phyloP scores from a whole-genome alignment of 1,140 invertebrate species.

The Papilio polytes region DNA sequence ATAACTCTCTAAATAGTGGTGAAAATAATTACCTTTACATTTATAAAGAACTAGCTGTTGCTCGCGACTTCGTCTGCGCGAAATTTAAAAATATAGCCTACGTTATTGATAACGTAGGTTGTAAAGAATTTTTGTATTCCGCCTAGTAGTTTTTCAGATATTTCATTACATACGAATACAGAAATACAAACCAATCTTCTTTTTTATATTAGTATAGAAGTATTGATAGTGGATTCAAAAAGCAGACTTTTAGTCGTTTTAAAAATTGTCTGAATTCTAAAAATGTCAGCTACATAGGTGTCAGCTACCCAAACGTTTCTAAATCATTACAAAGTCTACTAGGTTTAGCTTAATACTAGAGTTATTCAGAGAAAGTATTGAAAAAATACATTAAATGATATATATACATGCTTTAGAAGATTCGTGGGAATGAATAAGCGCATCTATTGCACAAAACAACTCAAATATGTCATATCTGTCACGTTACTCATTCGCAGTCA shows the following conservation, averaged over 20 bases:
- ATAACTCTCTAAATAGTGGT: not conserved
- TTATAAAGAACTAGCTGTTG: not conserved
- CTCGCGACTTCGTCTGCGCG: no score
- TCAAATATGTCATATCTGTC: conserved; percentile 60
- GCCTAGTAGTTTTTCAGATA: no score
- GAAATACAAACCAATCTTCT: no score
- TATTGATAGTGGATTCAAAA: not conserved
- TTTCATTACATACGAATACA: no score
- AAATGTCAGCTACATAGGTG: no score
- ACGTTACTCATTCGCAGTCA: conserved; percentile 50
- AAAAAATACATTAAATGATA: not conserved
- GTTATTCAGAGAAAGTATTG: not conserved
- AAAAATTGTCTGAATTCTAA: no score
- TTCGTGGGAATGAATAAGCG: not conserved
- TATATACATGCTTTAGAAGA: not conserved
- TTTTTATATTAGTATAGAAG: not conserved
- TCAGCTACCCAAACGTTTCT: no score
- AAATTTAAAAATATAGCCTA: no score
- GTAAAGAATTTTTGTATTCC: no score
- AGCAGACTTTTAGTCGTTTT: not conserved
- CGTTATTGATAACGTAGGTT: no score
- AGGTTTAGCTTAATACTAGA: not conserved
- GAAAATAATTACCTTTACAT: not conserved
- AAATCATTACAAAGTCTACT: not conserved
- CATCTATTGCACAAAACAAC: not conserved